Evolutionary conservation across 2,113 vertebrate species (phyloP), one percentile per base, ranked within the genome.

Genomic region (Catharus minimus): DNA sequence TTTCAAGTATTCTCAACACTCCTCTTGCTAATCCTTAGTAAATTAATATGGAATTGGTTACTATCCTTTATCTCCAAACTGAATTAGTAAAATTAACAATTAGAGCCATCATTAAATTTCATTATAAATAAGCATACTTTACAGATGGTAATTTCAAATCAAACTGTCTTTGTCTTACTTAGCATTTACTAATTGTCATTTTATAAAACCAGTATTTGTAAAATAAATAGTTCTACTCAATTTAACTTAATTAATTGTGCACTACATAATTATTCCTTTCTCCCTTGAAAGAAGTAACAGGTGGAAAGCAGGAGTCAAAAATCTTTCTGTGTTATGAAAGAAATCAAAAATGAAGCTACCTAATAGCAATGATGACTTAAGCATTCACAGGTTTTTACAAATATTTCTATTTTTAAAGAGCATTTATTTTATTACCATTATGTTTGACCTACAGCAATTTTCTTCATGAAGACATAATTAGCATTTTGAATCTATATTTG

Each of bases 1-100:
- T 94, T 88, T 91, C 46, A 94, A 86, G 55, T 71, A 78, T 84
- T 89, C 62, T 91, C 50, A 85, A 24, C 66, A 62, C 15, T 74
- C 33, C 23, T 72, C 38, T 88, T 83, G 61, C 13, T 93, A 94
- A 94, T 93, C 73, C 69, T 88, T 77, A 67, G 62, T 61, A 91
- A 94, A 94, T 93, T 84, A 94, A 64, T 88, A 72, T 56, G 55
- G 65, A 95, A 68, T 41, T 88, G 15, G 58, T 83, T 93, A 49
- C 50, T 75, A 65, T 53, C 15, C 52, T 88, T 87, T 88, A 72
- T 92, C 67, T 90, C 33, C 43, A 89, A 82, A 47, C 1, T 68
- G 87, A 95, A 96, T 95, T 91, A 92, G 10, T 24, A 93, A 92
- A 96, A 95, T 95, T 90, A 95, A 90, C 94, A 86, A 87, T 97